phyloP scores from a whole-genome alignment of 2,113 vertebrate species.

The Dermatemys mawii region DNA sequence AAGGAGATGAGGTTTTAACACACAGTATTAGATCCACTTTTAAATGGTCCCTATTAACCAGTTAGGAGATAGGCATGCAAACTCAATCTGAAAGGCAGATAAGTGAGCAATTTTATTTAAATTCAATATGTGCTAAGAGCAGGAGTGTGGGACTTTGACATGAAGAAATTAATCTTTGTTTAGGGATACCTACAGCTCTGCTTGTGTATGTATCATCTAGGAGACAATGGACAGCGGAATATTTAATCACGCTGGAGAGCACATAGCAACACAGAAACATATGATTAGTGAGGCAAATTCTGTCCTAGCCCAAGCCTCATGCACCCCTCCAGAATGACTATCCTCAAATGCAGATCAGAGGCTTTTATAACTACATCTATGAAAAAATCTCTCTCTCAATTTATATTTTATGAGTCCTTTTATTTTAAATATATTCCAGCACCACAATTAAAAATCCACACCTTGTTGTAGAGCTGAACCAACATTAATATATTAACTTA shows the following conservation, averaged over 20 bases:
- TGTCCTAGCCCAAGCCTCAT: not conserved
- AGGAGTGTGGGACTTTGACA: not conserved
- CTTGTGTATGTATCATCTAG: not conserved
- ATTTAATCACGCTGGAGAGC: not conserved
- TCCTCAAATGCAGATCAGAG: not conserved
- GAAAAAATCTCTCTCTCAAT: not conserved
- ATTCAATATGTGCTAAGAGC: not conserved
- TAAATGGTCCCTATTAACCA: not conserved
- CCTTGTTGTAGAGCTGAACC: not conserved
- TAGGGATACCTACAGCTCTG: not conserved
- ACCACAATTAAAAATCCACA: not conserved
- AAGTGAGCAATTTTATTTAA: not conserved
- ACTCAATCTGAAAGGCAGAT: not conserved
- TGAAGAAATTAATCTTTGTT: not conserved
- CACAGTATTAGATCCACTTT: not conserved
- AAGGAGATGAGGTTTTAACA: not conserved
- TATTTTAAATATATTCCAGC: not conserved
- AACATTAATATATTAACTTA: not conserved
- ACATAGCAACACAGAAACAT: not conserved
- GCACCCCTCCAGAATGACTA: not conserved
- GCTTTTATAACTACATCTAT: not conserved
- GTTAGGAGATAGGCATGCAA: not conserved
- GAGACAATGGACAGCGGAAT: not conserved
- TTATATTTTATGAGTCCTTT: not conserved
- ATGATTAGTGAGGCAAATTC: not conserved